phyloP scores from a whole-genome alignment of 2,888 invertebrate species.

The Agriopis leucophaearia region DNA sequence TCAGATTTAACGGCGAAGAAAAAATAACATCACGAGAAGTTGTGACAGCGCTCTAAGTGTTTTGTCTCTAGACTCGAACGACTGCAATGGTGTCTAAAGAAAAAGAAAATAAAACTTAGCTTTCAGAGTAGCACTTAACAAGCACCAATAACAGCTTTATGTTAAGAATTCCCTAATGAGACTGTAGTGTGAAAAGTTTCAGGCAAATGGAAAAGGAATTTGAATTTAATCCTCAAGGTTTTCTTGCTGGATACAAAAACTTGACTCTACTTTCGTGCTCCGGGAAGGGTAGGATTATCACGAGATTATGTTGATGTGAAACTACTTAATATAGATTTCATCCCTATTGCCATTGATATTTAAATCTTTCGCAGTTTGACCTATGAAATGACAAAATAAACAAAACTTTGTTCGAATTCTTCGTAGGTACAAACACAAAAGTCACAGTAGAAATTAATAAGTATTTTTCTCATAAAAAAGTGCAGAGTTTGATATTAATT shows the following conservation, averaged over 20 bases:
- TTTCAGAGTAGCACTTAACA: conserved; percentile 23
- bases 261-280: conserved; percentile 32
- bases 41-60: conserved; percentile 21
- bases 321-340: conserved; percentile 52
- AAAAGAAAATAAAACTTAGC: conserved; percentile 27
- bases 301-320: conserved; percentile 66
- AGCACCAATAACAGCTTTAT: conserved; percentile 28
- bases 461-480: background rate
- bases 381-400: conserved; percentile 59
- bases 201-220: conserved; percentile 37
- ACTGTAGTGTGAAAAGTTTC: conserved; percentile 37
- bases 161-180: conserved; percentile 37
- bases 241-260: conserved; percentile 26
- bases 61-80: conserved; percentile 22
- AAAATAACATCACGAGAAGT: background rate
- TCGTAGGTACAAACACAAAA: background rate
- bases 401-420: conserved; percentile 17
- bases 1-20: background rate
- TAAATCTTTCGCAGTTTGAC: conserved; percentile 51
- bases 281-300: conserved; percentile 54
- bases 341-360: conserved; percentile 58
- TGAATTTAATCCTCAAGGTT: conserved; percentile 41
- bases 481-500: background rate
- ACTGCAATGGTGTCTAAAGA: conserved; percentile 5
- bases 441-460: no score